Evolutionary conservation across 1,140 invertebrate genomes (phyloP), one percentile per base, ranked within the genome.

Genomic region (Pristionchus pacificus): DNA sequence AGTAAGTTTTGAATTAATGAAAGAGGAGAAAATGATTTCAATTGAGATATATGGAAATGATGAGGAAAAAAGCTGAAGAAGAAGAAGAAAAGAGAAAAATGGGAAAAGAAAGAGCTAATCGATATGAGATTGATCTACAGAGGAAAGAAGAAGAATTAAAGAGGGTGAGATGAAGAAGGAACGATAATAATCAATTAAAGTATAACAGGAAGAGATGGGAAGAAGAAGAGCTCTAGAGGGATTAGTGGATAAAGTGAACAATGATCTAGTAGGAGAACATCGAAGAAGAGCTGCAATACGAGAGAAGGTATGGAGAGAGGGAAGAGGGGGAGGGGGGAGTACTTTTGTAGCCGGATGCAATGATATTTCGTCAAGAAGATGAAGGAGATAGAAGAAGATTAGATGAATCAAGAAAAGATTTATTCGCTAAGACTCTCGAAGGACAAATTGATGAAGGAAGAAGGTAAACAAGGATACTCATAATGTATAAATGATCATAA

Each of bases 361-460:
- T 65, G n/a, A 71, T 71, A 10, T 71, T 71, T 30, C 69, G 69
- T 30, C 33, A 62, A 19, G 69, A 71, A 60, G 69, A 71, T 14
- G 69, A n/a, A 63, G n/a, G n/a, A n/a, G 62, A 71, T 63, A n/a
- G 29, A n/a, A n/a, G 49, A 59, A 58, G 30, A 19, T 19, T 31
- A 32, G 62, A 27, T 14, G 6, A 27, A 10, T 32, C 33, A n/a
- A 58, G 63, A 49, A 65, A 71, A 29, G 69, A 71, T 14, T 33
- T 25, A 1, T 71, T 65, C 38, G 27, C 31, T 33, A 32, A 32
- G 13, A 63, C 64, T 33, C 63, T 71, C 6, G 61, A 61, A 25
- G 65, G 61, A 55, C 69, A 71, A 55, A 61, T 71, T 13, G 69
- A 71, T 31, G 69, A 71, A 15, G 65, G 57, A 29, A 61, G 69